Percentiles rank a stretch among this genome's conserved stretches.
Evolutionary conservation across 2,888 invertebrate genomes (phyloP).

Genomic region (Scrobipalpa costella): DNA sequence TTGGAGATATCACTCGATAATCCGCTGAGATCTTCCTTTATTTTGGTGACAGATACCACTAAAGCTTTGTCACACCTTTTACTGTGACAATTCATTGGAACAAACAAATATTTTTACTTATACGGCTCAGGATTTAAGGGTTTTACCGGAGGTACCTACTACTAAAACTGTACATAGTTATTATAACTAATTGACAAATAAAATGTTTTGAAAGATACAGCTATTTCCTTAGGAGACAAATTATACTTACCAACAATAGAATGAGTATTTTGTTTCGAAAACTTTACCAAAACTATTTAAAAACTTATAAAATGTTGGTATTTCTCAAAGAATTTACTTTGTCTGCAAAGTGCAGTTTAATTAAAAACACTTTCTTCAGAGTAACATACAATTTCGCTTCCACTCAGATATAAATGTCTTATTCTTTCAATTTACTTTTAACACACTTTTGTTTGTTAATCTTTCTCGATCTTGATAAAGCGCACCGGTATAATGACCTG

Average conservation of each 20-base stretch:
- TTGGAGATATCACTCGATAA: slow-evolving; percentile 26
- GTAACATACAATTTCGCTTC: neutral
- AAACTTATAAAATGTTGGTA: neutral
- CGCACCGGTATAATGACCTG: slow-evolving; percentile 5
- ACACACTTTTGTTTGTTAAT: slow-evolving; percentile 16
- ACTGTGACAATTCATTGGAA: neutral
- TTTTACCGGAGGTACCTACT: no score
- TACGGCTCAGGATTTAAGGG: no score
- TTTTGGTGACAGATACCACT: slow-evolving; percentile 21
- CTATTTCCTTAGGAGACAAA: no score
- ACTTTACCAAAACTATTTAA: no score
- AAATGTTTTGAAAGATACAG: no score
- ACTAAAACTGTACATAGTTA: no score
- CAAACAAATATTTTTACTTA: neutral
- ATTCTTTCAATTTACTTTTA: slow-evolving; percentile 9
- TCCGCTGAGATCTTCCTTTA: slow-evolving; percentile 22
- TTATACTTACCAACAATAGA: no score
- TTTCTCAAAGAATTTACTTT: no score
- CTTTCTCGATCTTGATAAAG: slow-evolving; percentile 18
- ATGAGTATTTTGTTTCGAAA: no score
- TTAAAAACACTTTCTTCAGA: no score
- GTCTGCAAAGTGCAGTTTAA: no score
- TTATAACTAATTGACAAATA: no score
- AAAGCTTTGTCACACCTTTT: slow-evolving; percentile 10
- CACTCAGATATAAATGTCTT: neutral